A percentile compares a stretch with the other conserved stretches of the same genome.
Evolutionary conservation across 2,113 vertebrate genomes (phyloP).

Genomic region (Tricholaema leucomelas): DNA sequence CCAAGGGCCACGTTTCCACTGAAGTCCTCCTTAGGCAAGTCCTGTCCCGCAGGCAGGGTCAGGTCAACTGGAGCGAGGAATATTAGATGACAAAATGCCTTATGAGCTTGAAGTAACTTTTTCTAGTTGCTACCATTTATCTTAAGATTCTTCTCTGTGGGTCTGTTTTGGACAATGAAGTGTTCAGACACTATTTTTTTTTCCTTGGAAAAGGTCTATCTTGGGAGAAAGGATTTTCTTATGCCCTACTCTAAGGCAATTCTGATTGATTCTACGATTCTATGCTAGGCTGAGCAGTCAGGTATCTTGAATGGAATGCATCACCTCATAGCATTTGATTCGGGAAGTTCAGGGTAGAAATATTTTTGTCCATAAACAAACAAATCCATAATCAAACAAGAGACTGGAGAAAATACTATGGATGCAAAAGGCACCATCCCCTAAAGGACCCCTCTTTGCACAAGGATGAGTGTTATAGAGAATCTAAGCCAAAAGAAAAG

Average conservation of each 20-base stretch:
- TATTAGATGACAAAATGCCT: background rate
- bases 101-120: background rate
- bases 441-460: background rate
- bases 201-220: background rate
- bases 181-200: background rate
- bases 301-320: background rate
- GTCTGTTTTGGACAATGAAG: background rate
- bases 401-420: background rate
- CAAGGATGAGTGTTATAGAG: background rate
- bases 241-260: background rate
- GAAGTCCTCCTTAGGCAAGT: background rate
- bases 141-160: background rate
- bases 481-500: background rate
- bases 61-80: background rate
- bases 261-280: background rate
- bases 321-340: background rate
- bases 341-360: background rate
- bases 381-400: background rate
- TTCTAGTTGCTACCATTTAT: background rate
- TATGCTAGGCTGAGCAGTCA: background rate
- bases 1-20: background rate
- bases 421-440: background rate
- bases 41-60: background rate
- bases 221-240: background rate
- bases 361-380: background rate